Evolutionary conservation across 2,113 vertebrate genomes (phyloP).

Genomic region (Vulpes lagopus): DNA sequence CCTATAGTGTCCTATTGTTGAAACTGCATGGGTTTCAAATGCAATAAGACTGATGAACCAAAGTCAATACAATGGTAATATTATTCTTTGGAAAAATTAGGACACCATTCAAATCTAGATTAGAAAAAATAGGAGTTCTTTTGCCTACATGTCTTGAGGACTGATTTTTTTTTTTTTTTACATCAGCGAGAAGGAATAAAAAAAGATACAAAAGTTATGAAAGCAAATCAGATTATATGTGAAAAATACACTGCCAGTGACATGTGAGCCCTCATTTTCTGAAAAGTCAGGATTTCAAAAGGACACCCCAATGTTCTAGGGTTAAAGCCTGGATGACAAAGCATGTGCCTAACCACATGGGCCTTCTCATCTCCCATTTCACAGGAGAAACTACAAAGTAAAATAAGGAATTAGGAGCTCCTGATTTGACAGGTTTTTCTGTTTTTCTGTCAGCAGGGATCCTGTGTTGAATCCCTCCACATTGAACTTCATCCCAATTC

Average conservation of each 20-base stretch:
- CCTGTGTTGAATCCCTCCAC: not conserved
- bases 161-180: not conserved
- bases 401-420: not conserved
- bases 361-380: not conserved
- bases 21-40: conserved; percentile 23
- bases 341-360: not conserved
- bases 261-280: not conserved
- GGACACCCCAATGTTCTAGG: not conserved
- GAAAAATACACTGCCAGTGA: conserved; percentile 30
- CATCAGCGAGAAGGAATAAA: not conserved
- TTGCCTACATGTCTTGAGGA: not conserved
- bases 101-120: not conserved
- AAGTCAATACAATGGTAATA: not conserved
- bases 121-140: conserved; percentile 23
- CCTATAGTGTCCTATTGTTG: not conserved
- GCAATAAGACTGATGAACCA: not conserved
- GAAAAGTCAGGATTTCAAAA: not conserved
- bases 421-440: not conserved
- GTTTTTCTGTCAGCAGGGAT: not conserved
- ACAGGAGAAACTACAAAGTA: not conserved
- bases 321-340: not conserved
- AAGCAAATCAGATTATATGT: not conserved
- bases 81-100: not conserved
- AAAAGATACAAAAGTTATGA: not conserved
- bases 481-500: not conserved